Percentiles rank a stretch among this genome's conserved stretches.
Evolutionary conservation across 2,888 invertebrate species (phyloP).

Genomic region (Polydrusus cervinus): DNA sequence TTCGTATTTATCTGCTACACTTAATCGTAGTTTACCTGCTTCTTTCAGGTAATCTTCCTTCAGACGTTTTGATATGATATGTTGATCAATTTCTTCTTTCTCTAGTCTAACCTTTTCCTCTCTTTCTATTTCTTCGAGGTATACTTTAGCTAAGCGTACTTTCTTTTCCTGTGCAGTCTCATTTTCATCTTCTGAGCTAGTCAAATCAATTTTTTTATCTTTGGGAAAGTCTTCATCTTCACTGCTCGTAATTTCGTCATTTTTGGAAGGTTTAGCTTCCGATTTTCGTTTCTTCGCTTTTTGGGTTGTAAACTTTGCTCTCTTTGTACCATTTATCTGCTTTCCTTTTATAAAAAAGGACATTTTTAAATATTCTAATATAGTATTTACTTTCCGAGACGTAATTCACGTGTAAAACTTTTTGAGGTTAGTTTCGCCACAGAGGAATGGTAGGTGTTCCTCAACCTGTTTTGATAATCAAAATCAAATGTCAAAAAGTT

Average conservation of each 20-base stretch:
- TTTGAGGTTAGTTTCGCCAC: conserved; percentile 23
- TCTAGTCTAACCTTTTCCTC: conserved; percentile 84
- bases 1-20: conserved; percentile 80
- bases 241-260: conserved; percentile 77
- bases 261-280: conserved; percentile 33
- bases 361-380: conserved; percentile 58
- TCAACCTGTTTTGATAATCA: no score
- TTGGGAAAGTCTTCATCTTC: conserved; percentile 77
- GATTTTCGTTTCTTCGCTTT: conserved; percentile 59
- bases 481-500: conserved; percentile 14
- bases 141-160: conserved; percentile 90
- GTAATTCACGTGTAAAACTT: conserved; percentile 33
- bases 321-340: conserved; percentile 58
- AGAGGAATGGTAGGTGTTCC: neutral
- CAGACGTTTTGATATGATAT: conserved; percentile 82
- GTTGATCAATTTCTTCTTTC: conserved; percentile 78
- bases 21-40: conserved; percentile 84
- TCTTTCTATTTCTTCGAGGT: conserved; percentile 88
- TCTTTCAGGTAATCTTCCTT: conserved; percentile 91
- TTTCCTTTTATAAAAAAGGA: conserved; percentile 67
- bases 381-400: conserved; percentile 1
- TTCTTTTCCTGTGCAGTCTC: conserved; percentile 95
- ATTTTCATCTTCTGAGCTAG: conserved; percentile 76
- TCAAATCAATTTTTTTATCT: conserved; percentile 71
- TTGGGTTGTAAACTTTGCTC: conserved; percentile 53